Evolutionary conservation across 1,140 invertebrate genomes (phyloP).

Genomic region (Phymastichus coffea): DNA sequence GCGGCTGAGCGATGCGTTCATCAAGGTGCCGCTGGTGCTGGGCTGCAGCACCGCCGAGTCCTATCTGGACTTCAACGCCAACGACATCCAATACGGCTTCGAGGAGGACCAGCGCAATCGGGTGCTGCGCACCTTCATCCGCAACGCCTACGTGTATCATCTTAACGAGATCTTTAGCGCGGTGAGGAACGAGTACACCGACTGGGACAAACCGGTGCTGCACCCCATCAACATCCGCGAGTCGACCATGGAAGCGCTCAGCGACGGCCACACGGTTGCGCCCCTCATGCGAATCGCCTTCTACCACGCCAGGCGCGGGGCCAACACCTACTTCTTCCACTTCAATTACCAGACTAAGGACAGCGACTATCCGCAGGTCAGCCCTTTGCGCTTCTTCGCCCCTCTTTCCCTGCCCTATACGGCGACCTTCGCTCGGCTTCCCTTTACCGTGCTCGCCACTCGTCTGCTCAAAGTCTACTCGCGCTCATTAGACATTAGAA

Average conservation of each 20-base stretch:
- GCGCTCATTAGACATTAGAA: background rate
- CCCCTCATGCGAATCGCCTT: slow-evolving; percentile 70
- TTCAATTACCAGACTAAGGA: slow-evolving; percentile 79
- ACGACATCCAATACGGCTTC: slow-evolving; percentile 75
- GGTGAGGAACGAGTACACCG: slow-evolving; percentile 88
- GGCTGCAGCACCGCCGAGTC: slow-evolving; percentile 75
- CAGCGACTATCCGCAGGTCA: slow-evolving; percentile 71
- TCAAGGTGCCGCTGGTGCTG: slow-evolving; percentile 68
- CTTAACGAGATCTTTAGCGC: slow-evolving; percentile 90
- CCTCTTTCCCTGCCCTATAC: background rate
- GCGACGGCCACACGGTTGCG: slow-evolving; percentile 78
- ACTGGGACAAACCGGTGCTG: slow-evolving; percentile 84
- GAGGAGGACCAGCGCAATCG: slow-evolving; percentile 74
- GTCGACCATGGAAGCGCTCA: slow-evolving; percentile 83
- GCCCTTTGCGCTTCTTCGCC: slow-evolving; percentile 11
- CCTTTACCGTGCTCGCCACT: too few species aligned
- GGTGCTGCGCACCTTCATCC: slow-evolving; percentile 76
- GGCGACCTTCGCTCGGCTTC: too few species aligned
- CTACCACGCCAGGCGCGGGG: slow-evolving; percentile 68
- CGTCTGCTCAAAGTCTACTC: too few species aligned
- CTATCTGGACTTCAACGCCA: slow-evolving; percentile 72
- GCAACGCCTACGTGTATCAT: slow-evolving; percentile 86
- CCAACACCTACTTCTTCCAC: slow-evolving; percentile 75
- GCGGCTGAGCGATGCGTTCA: slow-evolving; percentile 66
- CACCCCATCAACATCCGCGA: slow-evolving; percentile 83